These are phyloP conservation scores for Spatulosminthurus flaviceps DNA, from an alignment of 2,888 invertebrate genomes.

Conservation along the genomic window DNA sequence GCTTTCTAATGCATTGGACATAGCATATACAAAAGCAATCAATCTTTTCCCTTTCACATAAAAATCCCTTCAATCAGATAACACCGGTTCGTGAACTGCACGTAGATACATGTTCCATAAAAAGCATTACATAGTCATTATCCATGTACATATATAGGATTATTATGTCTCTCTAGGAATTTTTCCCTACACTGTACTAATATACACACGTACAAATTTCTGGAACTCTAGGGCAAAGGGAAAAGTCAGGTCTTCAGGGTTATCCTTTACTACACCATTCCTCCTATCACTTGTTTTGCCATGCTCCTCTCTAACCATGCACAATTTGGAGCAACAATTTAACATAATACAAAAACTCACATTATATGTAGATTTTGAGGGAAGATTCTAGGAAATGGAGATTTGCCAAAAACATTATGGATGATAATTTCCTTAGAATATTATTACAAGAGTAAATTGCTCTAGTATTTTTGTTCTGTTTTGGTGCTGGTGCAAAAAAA, in stretches of 20 bases:
- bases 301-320: too few relatives aligned
- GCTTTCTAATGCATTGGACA: conserved; percentile 31
- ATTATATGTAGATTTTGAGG: too few relatives aligned
- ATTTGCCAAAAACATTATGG: too few relatives aligned
- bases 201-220: neutral
- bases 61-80: conserved; percentile 19
- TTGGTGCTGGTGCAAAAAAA: neutral
- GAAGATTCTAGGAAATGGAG: too few relatives aligned
- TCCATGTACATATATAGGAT: too few relatives aligned
- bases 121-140: too few relatives aligned
- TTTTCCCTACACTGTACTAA: too few relatives aligned
- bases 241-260: conserved; percentile 22
- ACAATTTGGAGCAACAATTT: too few relatives aligned
- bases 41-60: conserved; percentile 39
- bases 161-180: too few relatives aligned
- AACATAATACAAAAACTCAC: too few relatives aligned
- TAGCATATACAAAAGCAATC: conserved; percentile 22
- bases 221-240: conserved; percentile 3
- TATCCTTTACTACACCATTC: too few relatives aligned
- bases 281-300: neutral
- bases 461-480: neutral
- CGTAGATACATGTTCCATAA: neutral
- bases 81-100: neutral
- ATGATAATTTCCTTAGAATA: neutral
- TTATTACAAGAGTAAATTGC: neutral